Evolutionary conservation across 2,113 vertebrate species (phyloP).

Genomic region (Geococcyx californianus): DNA sequence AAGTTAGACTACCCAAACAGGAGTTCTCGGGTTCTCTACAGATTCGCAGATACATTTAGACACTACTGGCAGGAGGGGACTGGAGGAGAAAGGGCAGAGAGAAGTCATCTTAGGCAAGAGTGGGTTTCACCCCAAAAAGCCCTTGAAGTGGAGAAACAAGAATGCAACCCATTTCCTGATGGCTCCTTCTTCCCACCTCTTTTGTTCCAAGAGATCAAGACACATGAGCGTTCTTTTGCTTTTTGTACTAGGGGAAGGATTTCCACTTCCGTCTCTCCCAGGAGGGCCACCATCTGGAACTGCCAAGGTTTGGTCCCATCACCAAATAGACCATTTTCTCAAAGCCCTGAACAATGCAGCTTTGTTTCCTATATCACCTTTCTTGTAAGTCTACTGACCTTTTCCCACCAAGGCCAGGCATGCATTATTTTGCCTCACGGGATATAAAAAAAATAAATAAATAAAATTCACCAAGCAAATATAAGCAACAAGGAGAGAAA

Average conservation of each 20-base stretch:
- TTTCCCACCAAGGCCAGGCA: neutral
- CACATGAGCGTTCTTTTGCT: neutral
- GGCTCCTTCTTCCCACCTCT: neutral
- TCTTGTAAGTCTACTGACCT: neutral
- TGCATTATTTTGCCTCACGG: neutral
- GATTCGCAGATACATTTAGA: neutral
- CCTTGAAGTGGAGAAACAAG: neutral
- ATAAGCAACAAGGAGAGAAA: neutral
- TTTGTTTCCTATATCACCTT: neutral
- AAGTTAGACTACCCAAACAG: neutral
- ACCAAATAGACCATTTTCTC: neutral
- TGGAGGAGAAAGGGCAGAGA: neutral
- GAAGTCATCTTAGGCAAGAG: neutral
- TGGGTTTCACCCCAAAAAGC: neutral
- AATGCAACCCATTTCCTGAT: rapidly evolving
- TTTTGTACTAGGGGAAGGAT: neutral
- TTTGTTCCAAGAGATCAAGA: neutral
- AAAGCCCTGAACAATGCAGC: neutral
- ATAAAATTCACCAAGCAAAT: neutral
- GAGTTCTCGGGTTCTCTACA: neutral
- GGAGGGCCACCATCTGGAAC: neutral
- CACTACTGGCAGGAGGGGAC: neutral
- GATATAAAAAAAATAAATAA: neutral
- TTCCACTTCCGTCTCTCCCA: neutral
- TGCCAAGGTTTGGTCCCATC: neutral